Evolutionary conservation across 1,140 invertebrate genomes (phyloP).

Genomic region (Solenopsis invicta): DNA sequence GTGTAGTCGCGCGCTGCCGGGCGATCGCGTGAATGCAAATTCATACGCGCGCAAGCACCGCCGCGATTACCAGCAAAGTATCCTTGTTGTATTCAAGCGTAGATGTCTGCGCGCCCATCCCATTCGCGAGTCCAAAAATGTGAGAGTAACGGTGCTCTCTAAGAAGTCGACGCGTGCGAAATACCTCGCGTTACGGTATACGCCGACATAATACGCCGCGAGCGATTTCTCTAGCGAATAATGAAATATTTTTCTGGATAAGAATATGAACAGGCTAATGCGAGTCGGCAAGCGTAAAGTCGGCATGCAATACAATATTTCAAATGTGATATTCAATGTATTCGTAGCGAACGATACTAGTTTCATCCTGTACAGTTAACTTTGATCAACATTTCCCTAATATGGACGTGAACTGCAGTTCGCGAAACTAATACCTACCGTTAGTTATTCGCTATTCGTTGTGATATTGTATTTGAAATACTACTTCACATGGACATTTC

Average conservation of each 20-base stretch:
- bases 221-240: slow-evolving; percentile 7
- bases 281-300: not conserved
- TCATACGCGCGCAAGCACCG: slow-evolving; percentile 41
- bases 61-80: slow-evolving; percentile 72
- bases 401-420: not conserved
- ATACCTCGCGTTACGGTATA: not conserved
- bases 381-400: slow-evolving; percentile 6
- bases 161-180: not conserved
- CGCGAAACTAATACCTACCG: not conserved
- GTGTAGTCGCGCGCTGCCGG: slow-evolving; percentile 45
- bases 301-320: not conserved
- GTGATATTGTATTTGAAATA: not conserved
- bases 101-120: not conserved
- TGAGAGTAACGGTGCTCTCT: slow-evolving; percentile 30
- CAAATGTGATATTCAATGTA: slow-evolving; percentile 3
- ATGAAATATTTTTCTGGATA: not conserved
- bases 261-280: not conserved
- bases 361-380: slow-evolving; percentile 19
- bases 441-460: not conserved
- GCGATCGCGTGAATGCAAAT: slow-evolving; percentile 74
- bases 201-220: not conserved
- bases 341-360: not conserved
- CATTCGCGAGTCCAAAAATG: slow-evolving; percentile 6
- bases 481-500: not conserved
- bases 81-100: slow-evolving; percentile 5